Percentiles rank a stretch among this genome's conserved stretches.
phyloP scores from a whole-genome alignment of 2,888 invertebrate genomes.

The Drosophila nigritarsus region DNA sequence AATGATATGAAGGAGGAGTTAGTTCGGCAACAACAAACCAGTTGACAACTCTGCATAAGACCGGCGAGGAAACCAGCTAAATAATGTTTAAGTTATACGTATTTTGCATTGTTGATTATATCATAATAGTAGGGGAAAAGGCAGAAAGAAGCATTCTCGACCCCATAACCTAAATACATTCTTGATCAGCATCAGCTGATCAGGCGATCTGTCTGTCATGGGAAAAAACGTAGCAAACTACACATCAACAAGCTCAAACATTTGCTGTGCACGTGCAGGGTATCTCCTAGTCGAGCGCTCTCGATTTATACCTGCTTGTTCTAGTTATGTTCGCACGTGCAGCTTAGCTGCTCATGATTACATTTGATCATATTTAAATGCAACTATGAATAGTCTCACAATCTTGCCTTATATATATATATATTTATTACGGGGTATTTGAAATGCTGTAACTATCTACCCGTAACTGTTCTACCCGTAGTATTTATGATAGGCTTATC shows the following conservation, averaged over 20 bases:
- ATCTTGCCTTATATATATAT: not conserved
- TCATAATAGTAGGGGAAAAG: not conserved
- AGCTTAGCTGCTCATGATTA: not conserved
- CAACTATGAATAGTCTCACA: not conserved
- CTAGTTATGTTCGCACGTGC: not conserved
- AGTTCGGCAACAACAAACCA: not conserved
- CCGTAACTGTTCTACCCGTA: not conserved
- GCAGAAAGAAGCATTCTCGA: not conserved
- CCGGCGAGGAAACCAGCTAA: not conserved
- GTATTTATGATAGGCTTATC: slow-evolving; percentile 38
- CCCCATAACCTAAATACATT: not conserved
- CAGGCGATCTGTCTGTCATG: not conserved
- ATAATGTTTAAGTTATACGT: not conserved
- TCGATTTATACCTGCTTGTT: not conserved
- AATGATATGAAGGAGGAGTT: not conserved
- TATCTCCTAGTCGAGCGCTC: not conserved
- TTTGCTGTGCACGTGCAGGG: not conserved
- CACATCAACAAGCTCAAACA: not conserved
- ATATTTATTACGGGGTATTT: not conserved
- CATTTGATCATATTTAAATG: not conserved
- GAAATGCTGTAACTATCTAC: slow-evolving; percentile 9
- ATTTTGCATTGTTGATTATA: not conserved
- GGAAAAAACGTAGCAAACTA: not conserved
- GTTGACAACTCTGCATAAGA: not conserved
- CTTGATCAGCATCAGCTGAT: not conserved